Base-by-base conservation (phyloP, 2,888 invertebrate species). In the Mylabris sibirica region DNA sequence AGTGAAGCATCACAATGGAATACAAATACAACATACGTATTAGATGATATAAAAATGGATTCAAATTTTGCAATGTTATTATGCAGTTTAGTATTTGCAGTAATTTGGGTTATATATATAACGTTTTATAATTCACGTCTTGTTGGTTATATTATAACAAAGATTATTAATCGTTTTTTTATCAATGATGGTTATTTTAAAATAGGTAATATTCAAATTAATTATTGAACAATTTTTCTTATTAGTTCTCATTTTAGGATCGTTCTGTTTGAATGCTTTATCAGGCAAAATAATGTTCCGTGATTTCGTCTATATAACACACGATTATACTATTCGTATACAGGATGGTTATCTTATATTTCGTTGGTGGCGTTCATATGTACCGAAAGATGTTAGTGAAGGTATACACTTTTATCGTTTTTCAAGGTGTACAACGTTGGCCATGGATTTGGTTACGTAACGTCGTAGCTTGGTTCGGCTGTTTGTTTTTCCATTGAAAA, bases 201-300 rank as follows among this genome's bases (percentile, higher is more conserved):
- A 88, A 92, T 98, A 83, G 96, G 94, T 93, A 65, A 68, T 6
- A 30, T 30, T 30, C 30, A 8, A 8, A 5, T 30, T 30, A 0
- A 5, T 3, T 30, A 6, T 30, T 8, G 30, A 8, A 1, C 30
- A 30, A 30, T 30, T 72, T n/a, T n/a, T n/a, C n/a, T n/a, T n/a
- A n/a, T n/a, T n/a, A n/a, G n/a, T n/a, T n/a, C n/a, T n/a, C 59
- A 17, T 53, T 74, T 67, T 65, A 96, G 97, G 98, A 67, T 98
- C 99, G 3, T 91, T 99, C 80, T 96, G 97, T 5, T 87, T 98
- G 65, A 96, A 97, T 84, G 95, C 97, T n/a, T 87, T 99, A 72
- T 96, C 98, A 65, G 99, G 99, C 3, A 99, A 99, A 87, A 93
- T 99, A 65, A 99, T 99, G 98, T 98, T 99, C 84, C 90, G 97